Conservation (phyloP, 2,113 vertebrate species). For the Corythoichthys haematopterus region DNA sequence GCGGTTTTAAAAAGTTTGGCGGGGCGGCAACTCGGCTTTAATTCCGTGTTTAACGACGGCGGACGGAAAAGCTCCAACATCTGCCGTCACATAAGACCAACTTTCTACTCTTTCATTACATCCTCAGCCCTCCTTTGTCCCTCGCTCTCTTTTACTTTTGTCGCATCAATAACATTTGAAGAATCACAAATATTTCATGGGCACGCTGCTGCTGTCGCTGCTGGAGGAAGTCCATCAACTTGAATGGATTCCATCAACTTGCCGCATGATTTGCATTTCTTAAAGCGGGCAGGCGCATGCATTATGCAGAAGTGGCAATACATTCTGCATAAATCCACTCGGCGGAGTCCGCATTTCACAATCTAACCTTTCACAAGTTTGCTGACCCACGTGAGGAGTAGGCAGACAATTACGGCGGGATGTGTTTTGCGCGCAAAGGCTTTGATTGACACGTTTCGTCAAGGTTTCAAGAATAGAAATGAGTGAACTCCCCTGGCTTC, state of each 20-base stretch:
- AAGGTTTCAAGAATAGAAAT: neutral
- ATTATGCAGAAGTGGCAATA: constrained; percentile 55
- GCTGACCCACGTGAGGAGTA: constrained; percentile 17
- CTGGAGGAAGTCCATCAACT: constrained; percentile 53
- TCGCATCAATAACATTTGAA: constrained; percentile 49
- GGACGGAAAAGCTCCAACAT: constrained; percentile 19
- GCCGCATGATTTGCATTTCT: constrained; percentile 60
- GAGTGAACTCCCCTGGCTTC: neutral
- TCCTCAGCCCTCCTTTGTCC: neutral
- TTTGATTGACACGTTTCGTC: neutral
- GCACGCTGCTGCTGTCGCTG: constrained; percentile 2
- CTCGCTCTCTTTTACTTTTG: constrained; percentile 9
- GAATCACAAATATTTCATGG: constrained; percentile 58
- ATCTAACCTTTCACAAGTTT: constrained; percentile 32
- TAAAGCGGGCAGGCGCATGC: constrained; percentile 51
- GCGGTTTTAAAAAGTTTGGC: neutral
- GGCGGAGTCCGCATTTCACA: constrained; percentile 42
- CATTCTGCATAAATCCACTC: constrained; percentile 50
- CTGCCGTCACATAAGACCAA: constrained; percentile 29
- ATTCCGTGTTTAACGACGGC: constrained; percentile 40
- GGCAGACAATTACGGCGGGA: constrained; percentile 10
- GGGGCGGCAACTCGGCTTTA: constrained; percentile 17
- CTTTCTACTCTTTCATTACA: constrained; percentile 24
- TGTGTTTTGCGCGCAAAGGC: constrained; percentile 6
- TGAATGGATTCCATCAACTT: constrained; percentile 57